Conservation (phyloP, 2,888 invertebrate genomes). For the Euspilapteryx auroguttella region DNA sequence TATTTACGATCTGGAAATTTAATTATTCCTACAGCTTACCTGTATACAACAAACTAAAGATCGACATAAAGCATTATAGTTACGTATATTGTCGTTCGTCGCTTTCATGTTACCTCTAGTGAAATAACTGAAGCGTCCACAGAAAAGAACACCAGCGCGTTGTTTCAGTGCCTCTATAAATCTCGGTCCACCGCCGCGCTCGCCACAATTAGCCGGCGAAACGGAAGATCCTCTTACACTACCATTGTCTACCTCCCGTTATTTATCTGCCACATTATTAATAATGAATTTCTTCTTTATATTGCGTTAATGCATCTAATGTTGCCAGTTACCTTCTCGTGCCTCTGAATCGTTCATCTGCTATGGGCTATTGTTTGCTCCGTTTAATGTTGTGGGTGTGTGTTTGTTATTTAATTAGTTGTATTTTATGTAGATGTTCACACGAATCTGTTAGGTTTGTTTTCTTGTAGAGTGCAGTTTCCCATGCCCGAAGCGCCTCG, state of each 20-base stretch:
- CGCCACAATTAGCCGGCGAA: conserved; percentile 29
- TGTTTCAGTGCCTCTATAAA: conserved; percentile 47
- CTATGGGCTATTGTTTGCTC: conserved; percentile 20
- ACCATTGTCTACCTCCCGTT: conserved; percentile 45
- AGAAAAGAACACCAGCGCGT: conserved; percentile 35
- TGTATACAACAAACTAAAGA: too few species aligned
- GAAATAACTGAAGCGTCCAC: conserved; percentile 8
- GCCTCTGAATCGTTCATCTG: conserved; percentile 30
- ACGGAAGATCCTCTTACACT: conserved; percentile 46
- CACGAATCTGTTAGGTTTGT: conserved; percentile 18
- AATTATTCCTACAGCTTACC: too few species aligned
- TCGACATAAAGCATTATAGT: too few species aligned
- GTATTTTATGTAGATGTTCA: conserved; percentile 37
- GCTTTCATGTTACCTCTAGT: too few species aligned
- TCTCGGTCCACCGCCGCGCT: conserved; percentile 34
- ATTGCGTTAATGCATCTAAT: conserved; percentile 19
- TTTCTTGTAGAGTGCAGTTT: conserved; percentile 23
- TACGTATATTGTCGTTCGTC: too few species aligned
- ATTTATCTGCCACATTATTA: conserved; percentile 52
- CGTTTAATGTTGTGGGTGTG: conserved; percentile 23
- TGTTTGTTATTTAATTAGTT: conserved; percentile 37
- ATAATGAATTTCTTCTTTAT: conserved; percentile 39
- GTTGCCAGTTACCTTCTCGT: conserved; percentile 37
- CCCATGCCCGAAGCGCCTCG: conserved; percentile 27
- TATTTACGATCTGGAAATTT: conserved; percentile 4